A percentile compares a stretch with the other conserved stretches of the same genome.
These are phyloP conservation scores for Drosophila quadrilineata DNA, from an alignment of 1,140 invertebrate species.

Conservation along the genomic window DNA sequence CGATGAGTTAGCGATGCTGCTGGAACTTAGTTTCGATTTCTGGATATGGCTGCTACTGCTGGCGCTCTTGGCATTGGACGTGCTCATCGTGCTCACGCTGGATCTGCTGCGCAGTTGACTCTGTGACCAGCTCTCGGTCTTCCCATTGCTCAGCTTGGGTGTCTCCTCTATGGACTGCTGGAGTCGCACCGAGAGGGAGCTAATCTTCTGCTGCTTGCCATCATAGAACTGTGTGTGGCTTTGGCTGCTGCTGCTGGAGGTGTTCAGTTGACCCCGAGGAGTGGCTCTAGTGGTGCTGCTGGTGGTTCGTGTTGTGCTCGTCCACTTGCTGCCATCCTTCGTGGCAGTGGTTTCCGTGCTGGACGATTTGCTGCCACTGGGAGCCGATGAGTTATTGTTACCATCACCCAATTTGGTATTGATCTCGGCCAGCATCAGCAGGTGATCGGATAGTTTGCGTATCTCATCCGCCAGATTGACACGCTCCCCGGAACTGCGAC, in stretches of 20 bases:
- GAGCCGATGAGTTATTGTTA: conserved; percentile 57
- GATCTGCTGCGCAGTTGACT: conserved; percentile 39
- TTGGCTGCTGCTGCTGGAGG: conserved; percentile 29
- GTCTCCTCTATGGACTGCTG: conserved; percentile 79
- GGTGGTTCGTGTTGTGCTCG: conserved; percentile 33
- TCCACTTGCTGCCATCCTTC: conserved; percentile 43
- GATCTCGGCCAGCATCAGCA: conserved; percentile 88
- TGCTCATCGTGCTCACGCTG: conserved; percentile 48
- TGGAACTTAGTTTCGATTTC: conserved; percentile 54
- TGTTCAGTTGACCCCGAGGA: conserved; percentile 19
- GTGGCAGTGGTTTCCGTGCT: conserved; percentile 22
- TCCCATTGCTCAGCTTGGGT: conserved; percentile 68
- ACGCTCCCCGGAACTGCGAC: conserved; percentile 81
- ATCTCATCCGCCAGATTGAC: conserved; percentile 90
- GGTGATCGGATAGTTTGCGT: conserved; percentile 88
- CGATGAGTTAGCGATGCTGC: conserved; percentile 40
- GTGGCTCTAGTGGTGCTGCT: conserved; percentile 35
- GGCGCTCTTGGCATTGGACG: conserved; percentile 44
- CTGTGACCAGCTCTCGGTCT: conserved; percentile 15
- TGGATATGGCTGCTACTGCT: conserved; percentile 25
- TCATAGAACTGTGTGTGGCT: conserved; percentile 35
- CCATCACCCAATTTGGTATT: conserved; percentile 84
- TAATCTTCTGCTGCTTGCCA: conserved; percentile 49
- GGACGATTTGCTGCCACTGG: not conserved
- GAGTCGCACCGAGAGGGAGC: conserved; percentile 61